Evolutionary conservation across 2,113 vertebrate genomes (phyloP).

Genomic region (Triplophysa rosa): DNA sequence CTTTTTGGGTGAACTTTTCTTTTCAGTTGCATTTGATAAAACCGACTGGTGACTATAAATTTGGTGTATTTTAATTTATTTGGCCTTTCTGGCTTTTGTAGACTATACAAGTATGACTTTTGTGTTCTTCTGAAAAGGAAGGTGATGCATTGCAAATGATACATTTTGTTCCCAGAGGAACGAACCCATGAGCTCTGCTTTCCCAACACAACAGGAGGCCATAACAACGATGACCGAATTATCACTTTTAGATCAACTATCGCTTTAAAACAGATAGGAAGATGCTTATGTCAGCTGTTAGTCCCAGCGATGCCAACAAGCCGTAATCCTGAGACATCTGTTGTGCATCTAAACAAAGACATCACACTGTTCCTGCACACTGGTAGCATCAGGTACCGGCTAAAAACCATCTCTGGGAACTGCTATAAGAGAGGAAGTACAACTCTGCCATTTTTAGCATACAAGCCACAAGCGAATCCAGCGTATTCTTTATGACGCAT

Average conservation of each 20-base stretch:
- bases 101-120: too few relatives aligned
- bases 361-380: constrained; percentile 19
- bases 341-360: not conserved
- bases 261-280: not conserved
- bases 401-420: constrained; percentile 58
- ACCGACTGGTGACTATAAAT: too few relatives aligned
- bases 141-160: too few relatives aligned
- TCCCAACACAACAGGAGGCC: not conserved
- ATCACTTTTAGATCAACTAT: not conserved
- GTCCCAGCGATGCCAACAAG: constrained; percentile 14
- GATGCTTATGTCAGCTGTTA: constrained; percentile 10
- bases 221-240: not conserved
- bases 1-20: too few relatives aligned
- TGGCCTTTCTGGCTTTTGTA: too few relatives aligned
- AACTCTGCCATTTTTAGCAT: constrained; percentile 67
- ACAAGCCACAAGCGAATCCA: constrained; percentile 71
- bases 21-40: too few relatives aligned
- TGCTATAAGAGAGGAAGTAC: constrained; percentile 55
- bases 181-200: too few relatives aligned
- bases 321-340: constrained; percentile 26
- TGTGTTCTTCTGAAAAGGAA: too few relatives aligned
- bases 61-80: too few relatives aligned
- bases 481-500: constrained; percentile 68
- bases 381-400: constrained; percentile 57
- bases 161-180: too few relatives aligned